Evolutionary conservation across 2,797 vertebrate genomes (phyloP).

Genomic region (Syngnathus rostellatus): DNA sequence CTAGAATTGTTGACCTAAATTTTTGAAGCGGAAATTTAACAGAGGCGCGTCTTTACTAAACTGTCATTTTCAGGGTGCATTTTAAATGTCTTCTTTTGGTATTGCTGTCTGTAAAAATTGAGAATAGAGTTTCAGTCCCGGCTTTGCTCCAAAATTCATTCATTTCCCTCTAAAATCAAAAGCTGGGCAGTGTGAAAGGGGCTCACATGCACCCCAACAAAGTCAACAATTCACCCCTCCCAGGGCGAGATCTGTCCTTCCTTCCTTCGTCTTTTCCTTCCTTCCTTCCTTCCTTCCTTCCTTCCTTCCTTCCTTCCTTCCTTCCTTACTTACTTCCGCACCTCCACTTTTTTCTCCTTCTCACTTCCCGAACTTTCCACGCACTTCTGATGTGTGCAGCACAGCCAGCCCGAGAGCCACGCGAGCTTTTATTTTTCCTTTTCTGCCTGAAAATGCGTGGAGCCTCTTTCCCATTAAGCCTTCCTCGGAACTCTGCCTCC

Average conservation of each 20-base stretch:
- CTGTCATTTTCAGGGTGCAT: too few relatives aligned
- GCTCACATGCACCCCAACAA: slow-evolving; percentile 36
- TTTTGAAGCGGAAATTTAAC: not conserved
- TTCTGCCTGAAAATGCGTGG: slow-evolving; percentile 23
- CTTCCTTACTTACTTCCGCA: slow-evolving; percentile 13
- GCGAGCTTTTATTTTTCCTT: slow-evolving; percentile 47
- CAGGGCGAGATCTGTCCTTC: slow-evolving; percentile 48
- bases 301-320: not conserved
- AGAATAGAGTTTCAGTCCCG: too few relatives aligned
- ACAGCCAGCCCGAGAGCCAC: slow-evolving; percentile 31
- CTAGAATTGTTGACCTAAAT: not conserved
- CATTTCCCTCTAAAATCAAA: not conserved
- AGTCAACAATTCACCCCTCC: slow-evolving; percentile 53
- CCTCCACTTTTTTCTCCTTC: slow-evolving; percentile 61
- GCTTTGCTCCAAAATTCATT: not conserved
- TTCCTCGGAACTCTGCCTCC: not conserved
- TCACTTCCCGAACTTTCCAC: slow-evolving; percentile 15
- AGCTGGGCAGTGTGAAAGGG: not conserved
- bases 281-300: slow-evolving; percentile 23
- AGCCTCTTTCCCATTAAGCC: not conserved
- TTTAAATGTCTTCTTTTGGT: too few relatives aligned
- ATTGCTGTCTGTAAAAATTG: too few relatives aligned
- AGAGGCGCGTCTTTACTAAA: too few relatives aligned
- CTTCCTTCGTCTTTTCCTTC: not conserved
- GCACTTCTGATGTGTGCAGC: slow-evolving; percentile 5